phyloP scores from a whole-genome alignment of 1,140 invertebrate species.

The Aethina tumida region DNA sequence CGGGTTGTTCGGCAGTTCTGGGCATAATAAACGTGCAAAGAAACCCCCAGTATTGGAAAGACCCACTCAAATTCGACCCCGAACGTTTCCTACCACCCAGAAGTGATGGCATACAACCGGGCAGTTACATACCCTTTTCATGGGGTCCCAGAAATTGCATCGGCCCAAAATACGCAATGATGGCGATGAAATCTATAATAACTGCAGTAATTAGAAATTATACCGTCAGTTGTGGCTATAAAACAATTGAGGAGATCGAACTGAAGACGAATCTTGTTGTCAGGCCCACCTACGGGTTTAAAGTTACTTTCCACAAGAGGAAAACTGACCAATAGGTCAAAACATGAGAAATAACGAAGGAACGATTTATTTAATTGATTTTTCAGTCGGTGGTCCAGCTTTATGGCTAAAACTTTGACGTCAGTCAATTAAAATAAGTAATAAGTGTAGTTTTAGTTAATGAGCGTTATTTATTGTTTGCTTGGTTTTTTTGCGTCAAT shows the following conservation, averaged over 20 bases:
- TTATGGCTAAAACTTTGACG: too few relatives aligned
- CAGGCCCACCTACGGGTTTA: slow-evolving; percentile 18
- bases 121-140: slow-evolving; percentile 53
- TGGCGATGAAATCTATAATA: slow-evolving; percentile 36
- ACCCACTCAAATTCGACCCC: slow-evolving; percentile 57
- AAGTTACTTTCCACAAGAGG: slow-evolving; percentile 11
- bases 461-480: too few relatives aligned
- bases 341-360: too few relatives aligned
- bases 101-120: slow-evolving; percentile 38
- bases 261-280: slow-evolving; percentile 18
- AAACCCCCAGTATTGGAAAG: slow-evolving; percentile 42
- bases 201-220: slow-evolving; percentile 33
- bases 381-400: too few relatives aligned
- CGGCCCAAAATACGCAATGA: slow-evolving; percentile 41
- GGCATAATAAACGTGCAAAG: slow-evolving; percentile 35
- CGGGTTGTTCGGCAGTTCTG: slow-evolving; percentile 11
- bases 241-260: slow-evolving; percentile 17
- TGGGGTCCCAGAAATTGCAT: slow-evolving; percentile 60
- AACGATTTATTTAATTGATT: too few relatives aligned
- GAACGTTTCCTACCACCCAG: slow-evolving; percentile 53
- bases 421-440: too few relatives aligned
- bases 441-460: too few relatives aligned
- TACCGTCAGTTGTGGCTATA: slow-evolving; percentile 15
- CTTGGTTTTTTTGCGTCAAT: too few relatives aligned
- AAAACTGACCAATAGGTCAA: too few relatives aligned